phyloP scores from a whole-genome alignment of 2,113 vertebrate genomes.

The Origma solitaria region DNA sequence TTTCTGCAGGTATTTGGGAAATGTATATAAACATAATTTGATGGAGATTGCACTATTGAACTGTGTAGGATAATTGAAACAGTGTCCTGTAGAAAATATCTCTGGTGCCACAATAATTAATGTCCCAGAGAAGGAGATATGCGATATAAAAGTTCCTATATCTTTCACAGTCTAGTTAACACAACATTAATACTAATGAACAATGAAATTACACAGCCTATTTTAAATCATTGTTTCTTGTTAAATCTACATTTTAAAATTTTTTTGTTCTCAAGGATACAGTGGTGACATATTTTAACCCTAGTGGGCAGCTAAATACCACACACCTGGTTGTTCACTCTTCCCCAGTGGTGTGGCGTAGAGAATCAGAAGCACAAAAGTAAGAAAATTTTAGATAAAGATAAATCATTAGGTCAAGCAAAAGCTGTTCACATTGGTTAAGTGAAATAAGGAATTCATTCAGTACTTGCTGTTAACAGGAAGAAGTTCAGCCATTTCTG shows the following conservation, averaged over 20 bases:
- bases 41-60: not conserved
- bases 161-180: not conserved
- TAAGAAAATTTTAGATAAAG: not conserved
- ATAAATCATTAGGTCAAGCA: not conserved
- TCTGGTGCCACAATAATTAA: not conserved
- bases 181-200: fast-evolving
- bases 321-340: not conserved
- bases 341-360: not conserved
- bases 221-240: not conserved
- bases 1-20: not conserved
- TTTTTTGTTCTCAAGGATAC: not conserved
- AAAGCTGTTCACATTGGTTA: not conserved
- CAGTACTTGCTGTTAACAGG: not conserved
- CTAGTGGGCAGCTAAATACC: not conserved
- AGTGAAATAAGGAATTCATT: not conserved
- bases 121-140: not conserved
- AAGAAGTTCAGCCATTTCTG: not conserved
- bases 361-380: not conserved
- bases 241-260: not conserved
- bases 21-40: not conserved
- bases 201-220: not conserved
- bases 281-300: not conserved
- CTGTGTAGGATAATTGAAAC: not conserved
- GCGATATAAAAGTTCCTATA: not conserved
- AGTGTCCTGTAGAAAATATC: not conserved